Conservation (phyloP, 2,113 vertebrate genomes). For the Cynocephalus volans region DNA sequence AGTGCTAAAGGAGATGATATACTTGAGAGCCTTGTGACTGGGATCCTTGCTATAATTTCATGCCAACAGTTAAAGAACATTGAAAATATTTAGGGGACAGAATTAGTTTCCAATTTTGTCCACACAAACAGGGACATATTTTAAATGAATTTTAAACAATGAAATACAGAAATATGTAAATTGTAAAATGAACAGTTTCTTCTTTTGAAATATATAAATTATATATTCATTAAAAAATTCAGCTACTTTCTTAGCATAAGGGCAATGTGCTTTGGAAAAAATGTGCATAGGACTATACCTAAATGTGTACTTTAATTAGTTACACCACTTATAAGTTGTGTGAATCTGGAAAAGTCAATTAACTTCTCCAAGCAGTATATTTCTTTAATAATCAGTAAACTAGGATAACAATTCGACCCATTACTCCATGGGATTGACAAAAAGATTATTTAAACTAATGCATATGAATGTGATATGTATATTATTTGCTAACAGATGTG, state of each 20-base stretch:
- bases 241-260: neutral
- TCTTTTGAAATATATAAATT: neutral
- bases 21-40: neutral
- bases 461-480: neutral
- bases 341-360: neutral
- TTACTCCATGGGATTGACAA: neutral
- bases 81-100: neutral
- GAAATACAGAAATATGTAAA: neutral
- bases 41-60: neutral
- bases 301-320: neutral
- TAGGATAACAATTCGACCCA: neutral
- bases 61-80: neutral
- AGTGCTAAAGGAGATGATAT: neutral
- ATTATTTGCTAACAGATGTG: neutral
- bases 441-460: neutral
- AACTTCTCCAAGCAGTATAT: neutral
- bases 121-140: neutral
- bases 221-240: neutral
- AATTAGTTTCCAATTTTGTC: neutral
- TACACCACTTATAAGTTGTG: neutral
- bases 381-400: slow-evolving; percentile 5
- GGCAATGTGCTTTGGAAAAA: neutral
- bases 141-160: neutral
- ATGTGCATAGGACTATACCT: neutral
- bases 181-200: neutral